phyloP scores from a whole-genome alignment of 2,888 invertebrate species.

The Calameuta filiformis region DNA sequence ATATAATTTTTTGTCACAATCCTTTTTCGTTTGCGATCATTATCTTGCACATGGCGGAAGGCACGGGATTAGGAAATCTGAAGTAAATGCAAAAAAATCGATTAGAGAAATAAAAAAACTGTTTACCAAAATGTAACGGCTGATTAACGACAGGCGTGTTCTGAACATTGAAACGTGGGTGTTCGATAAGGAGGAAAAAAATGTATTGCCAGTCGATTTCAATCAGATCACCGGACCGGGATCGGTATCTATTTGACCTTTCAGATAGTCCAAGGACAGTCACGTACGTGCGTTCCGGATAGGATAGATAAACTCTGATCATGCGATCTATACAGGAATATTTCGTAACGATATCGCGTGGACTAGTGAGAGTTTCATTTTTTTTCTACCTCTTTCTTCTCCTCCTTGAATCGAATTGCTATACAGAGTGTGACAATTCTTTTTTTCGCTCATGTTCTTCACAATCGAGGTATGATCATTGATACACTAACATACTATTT shows the following conservation, averaged over 20 bases:
- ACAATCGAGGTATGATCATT: not conserved
- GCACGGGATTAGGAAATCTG: not conserved
- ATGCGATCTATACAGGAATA: not conserved
- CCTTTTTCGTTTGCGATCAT: not conserved
- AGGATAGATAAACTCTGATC: not conserved
- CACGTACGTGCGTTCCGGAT: not conserved
- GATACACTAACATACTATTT: not conserved
- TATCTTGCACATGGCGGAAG: not conserved
- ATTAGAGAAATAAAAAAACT: too few species aligned
- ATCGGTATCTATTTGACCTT: not conserved
- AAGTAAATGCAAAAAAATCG: not conserved
- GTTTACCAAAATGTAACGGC: not conserved
- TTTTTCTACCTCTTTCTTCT: not conserved
- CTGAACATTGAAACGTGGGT: not conserved
- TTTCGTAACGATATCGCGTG: not conserved
- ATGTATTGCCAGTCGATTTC: not conserved
- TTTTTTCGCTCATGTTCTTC: not conserved
- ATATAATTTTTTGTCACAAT: not conserved
- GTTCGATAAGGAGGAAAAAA: not conserved
- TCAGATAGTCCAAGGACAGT: not conserved
- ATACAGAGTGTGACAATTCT: not conserved
- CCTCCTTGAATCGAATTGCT: not conserved
- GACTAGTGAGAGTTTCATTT: not conserved
- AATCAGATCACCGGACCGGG: not conserved
- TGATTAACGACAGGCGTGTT: not conserved